Evolutionary conservation across 2,888 invertebrate genomes (phyloP), one percentile per base, ranked within the genome.

Genomic region (Troides helena): DNA sequence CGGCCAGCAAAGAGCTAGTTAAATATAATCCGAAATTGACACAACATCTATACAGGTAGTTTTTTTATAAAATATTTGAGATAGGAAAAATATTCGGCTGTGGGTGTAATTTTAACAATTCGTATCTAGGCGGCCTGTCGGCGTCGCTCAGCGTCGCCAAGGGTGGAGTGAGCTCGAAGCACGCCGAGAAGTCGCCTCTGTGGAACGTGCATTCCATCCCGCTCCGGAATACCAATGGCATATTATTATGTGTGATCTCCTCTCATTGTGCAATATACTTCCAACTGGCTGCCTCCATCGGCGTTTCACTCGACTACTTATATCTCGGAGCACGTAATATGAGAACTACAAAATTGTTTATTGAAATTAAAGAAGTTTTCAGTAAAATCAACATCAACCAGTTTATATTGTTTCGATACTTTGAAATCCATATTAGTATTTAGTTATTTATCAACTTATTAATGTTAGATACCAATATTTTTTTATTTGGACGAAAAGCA

Each of bases 241-340:
- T 89, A 89, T 90, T 90, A 91, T 90, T 89, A 89, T 92, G 90
- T 90, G 89, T 88, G 88, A 90, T 88, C 85, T 85, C 81, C 81
- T 76, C 78, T 83, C 81, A 87, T 87, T 88, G 87, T 83, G 86
- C 83, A 79, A 84, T 86, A 86, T 85, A 87, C 80, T 83, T 77
- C 76, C 76, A 80, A 30, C 78, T 75, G 79, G 74, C 74, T 76
- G 79, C 77, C 81, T 77, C 80, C 83, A 85, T 85, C 85, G 83
- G 87, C 82, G 80, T 86, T 86, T 85, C 81, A 84, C 83, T 84
- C 78, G 64, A 74, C 72, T 80, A 75, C 80, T 88, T 82, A 80
- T 74, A 78, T 83, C 83, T 76, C 53, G 14, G 78, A 78, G 82
- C 90, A 89, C 90, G 90, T 86, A 77, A 77, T 73, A 60, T 53